Evolutionary conservation across 2,888 invertebrate species (phyloP).

Genomic region (Synergus japonicus): DNA sequence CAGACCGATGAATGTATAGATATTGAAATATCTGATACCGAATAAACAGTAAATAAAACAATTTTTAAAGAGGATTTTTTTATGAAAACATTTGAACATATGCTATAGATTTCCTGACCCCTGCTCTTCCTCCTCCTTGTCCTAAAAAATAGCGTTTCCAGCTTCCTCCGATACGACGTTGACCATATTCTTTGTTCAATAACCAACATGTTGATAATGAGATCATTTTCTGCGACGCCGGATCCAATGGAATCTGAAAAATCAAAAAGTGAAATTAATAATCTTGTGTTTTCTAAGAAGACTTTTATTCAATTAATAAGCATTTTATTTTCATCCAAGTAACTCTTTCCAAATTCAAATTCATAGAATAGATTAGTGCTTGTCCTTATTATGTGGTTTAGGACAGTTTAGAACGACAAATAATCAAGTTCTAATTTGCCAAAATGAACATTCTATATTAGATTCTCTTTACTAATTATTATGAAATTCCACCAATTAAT

Average conservation of each 20-base stretch:
- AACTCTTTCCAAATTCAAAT: too few relatives aligned
- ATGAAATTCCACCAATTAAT: not conserved
- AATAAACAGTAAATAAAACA: not conserved
- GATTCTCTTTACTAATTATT: slow-evolving; percentile 7
- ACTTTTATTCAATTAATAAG: too few relatives aligned
- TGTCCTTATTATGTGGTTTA: too few relatives aligned
- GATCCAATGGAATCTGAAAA: slow-evolving; percentile 33
- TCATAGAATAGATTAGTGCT: too few relatives aligned
- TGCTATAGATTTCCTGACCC: slow-evolving; percentile 19
- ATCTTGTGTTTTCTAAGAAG: not conserved
- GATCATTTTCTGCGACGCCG: slow-evolving; percentile 31
- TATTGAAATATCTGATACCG: not conserved
- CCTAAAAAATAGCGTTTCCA: slow-evolving; percentile 22
- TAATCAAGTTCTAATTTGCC: not conserved
- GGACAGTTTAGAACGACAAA: not conserved
- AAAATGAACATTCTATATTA: not conserved
- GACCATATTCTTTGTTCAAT: not conserved
- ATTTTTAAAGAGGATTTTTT: not conserved
- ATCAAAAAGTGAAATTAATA: not conserved
- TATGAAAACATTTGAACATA: slow-evolving; percentile 22
- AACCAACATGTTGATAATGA: slow-evolving; percentile 30
- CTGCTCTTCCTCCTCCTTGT: not conserved
- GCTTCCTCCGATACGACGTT: slow-evolving; percentile 7
- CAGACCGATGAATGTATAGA: not conserved
- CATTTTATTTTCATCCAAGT: not conserved